phyloP scores from a whole-genome alignment of 2,888 invertebrate genomes.

The Agrochola lychnidis region DNA sequence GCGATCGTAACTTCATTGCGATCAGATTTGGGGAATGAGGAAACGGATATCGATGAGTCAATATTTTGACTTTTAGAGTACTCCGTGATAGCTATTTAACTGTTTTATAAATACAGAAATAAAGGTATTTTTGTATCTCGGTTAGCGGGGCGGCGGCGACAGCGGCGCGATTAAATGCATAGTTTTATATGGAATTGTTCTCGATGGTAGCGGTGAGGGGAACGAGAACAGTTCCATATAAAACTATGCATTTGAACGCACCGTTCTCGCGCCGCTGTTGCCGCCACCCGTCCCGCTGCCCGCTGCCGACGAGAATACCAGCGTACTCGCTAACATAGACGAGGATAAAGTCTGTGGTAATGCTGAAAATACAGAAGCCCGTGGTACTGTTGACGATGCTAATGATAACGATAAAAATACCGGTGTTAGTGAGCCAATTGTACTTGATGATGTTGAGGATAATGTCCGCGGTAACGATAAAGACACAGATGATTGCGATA shows the following conservation, averaged over 20 bases:
- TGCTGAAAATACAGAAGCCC: background rate
- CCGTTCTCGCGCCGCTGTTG: too few species aligned
- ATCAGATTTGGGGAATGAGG: background rate
- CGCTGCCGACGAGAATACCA: conserved; percentile 8
- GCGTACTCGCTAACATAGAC: conserved; percentile 24
- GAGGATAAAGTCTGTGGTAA: background rate
- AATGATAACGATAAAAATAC: background rate
- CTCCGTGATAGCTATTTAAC: background rate
- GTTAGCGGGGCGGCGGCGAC: too few species aligned
- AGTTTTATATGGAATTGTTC: too few species aligned
- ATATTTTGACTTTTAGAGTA: conserved; percentile 16
- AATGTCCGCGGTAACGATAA: background rate
- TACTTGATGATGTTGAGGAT: conserved; percentile 25
- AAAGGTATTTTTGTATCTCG: background rate
- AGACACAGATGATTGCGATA: background rate
- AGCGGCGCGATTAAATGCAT: too few species aligned
- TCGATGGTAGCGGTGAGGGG: too few species aligned
- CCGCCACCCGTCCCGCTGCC: too few species aligned
- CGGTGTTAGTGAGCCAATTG: background rate
- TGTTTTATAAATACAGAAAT: background rate
- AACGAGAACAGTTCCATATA: too few species aligned
- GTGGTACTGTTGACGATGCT: background rate
- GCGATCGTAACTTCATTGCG: background rate
- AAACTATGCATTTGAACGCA: too few species aligned
- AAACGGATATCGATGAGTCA: conserved; percentile 10